These are phyloP conservation scores for Nothobranchius furzeri DNA, from an alignment of 2,113 vertebrate species.

Conservation along the genomic window DNA sequence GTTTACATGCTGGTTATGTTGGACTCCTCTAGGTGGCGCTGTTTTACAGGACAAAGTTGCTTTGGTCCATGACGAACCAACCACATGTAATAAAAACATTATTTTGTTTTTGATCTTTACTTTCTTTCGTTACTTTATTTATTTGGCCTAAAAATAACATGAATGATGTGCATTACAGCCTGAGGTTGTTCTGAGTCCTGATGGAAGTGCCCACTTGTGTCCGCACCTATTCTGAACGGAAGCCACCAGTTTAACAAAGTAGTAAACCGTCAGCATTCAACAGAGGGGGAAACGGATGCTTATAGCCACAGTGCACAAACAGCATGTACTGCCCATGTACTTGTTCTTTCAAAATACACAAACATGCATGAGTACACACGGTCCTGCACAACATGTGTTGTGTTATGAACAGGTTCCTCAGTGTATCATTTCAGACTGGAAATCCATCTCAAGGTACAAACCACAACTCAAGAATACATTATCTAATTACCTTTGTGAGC, in stretches of 20 bases:
- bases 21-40: slow-evolving; percentile 43
- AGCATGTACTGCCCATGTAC: background rate
- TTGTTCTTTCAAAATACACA: background rate
- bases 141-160: too few species aligned
- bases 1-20: background rate
- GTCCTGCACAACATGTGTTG: background rate
- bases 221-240: slow-evolving; percentile 9
- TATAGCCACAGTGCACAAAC: background rate
- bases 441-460: too few species aligned
- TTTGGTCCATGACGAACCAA: background rate
- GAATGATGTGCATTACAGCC: too few species aligned
- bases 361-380: background rate
- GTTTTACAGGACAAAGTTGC: background rate
- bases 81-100: background rate
- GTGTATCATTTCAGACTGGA: too few species aligned
- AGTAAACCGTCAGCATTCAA: background rate
- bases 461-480: too few species aligned
- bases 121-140: too few species aligned
- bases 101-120: too few species aligned
- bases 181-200: slow-evolving; percentile 10
- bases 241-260: background rate
- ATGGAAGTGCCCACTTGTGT: slow-evolving; percentile 17
- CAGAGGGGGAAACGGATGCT: background rate
- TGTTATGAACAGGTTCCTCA: too few species aligned
- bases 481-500: too few species aligned